Conservation (phyloP, 2,797 vertebrate species). For the Falco rusticolus region DNA sequence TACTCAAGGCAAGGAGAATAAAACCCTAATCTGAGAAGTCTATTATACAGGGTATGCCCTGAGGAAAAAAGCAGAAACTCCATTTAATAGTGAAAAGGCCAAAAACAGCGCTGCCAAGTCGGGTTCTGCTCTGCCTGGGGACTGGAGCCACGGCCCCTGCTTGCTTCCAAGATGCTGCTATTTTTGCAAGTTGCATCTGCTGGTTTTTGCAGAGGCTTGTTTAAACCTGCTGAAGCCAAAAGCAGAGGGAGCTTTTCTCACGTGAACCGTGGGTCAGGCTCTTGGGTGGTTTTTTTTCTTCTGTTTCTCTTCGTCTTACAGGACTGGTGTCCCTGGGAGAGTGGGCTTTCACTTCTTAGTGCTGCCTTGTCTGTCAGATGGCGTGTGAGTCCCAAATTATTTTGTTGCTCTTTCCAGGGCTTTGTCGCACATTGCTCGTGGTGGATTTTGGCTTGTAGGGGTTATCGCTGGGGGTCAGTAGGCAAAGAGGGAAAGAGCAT, state of each 20-base stretch:
- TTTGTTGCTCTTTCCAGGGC: background rate
- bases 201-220: constrained; percentile 12
- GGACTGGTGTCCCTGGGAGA: fast-evolving
- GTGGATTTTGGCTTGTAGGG: background rate
- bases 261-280: background rate
- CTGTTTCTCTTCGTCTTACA: background rate
- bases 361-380: background rate
- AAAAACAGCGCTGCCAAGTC: background rate
- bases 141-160: background rate
- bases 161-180: constrained; percentile 38
- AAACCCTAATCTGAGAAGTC: constrained; percentile 20
- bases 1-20: constrained; percentile 17
- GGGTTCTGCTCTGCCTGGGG: constrained; percentile 14
- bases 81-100: constrained; percentile 26
- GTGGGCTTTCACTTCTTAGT: background rate
- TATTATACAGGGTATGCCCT: background rate
- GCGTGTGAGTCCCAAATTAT: background rate
- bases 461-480: background rate
- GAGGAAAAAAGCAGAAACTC: constrained; percentile 34
- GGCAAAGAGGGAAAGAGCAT: background rate
- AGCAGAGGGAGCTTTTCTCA: background rate
- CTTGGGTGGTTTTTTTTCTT: background rate
- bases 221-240: background rate
- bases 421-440: fast-evolving
- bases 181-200: constrained; percentile 27